Evolutionary conservation across 2,113 vertebrate genomes (phyloP).

Genomic region (Formicarius rufipectus): DNA sequence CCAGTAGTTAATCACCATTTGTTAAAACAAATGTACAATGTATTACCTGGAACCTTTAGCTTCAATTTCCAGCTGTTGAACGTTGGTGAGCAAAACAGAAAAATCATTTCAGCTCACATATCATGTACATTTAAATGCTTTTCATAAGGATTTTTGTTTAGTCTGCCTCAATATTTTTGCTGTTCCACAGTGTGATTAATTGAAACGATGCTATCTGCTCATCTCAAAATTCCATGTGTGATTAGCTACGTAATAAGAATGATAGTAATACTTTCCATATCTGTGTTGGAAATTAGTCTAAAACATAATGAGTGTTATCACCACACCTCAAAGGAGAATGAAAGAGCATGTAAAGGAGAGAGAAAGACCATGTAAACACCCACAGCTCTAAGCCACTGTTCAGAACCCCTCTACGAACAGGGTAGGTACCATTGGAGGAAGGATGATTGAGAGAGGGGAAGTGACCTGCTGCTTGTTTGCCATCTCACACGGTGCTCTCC

Average conservation of each 20-base stretch:
- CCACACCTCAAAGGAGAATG: background rate
- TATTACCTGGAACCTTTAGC: background rate
- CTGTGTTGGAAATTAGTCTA: background rate
- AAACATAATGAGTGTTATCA: background rate
- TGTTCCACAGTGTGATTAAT: background rate
- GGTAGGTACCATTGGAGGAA: background rate
- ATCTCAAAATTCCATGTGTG: background rate
- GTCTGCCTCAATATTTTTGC: background rate
- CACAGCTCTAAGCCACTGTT: background rate
- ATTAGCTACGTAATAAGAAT: background rate
- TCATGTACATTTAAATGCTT: background rate
- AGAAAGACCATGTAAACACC: background rate
- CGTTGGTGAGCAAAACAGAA: background rate
- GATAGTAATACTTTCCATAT: background rate
- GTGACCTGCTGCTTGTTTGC: background rate
- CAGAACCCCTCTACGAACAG: background rate
- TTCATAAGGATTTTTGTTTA: background rate
- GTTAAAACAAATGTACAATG: background rate
- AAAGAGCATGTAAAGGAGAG: background rate
- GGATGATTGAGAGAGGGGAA: background rate
- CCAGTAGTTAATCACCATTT: background rate
- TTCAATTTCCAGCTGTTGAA: background rate
- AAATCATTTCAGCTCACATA: background rate
- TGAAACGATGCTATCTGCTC: background rate
- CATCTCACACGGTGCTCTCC: background rate